Evolutionary conservation across 2,888 invertebrate species (phyloP), one percentile per base, ranked within the genome.

Genomic region (Melanargia galathea): DNA sequence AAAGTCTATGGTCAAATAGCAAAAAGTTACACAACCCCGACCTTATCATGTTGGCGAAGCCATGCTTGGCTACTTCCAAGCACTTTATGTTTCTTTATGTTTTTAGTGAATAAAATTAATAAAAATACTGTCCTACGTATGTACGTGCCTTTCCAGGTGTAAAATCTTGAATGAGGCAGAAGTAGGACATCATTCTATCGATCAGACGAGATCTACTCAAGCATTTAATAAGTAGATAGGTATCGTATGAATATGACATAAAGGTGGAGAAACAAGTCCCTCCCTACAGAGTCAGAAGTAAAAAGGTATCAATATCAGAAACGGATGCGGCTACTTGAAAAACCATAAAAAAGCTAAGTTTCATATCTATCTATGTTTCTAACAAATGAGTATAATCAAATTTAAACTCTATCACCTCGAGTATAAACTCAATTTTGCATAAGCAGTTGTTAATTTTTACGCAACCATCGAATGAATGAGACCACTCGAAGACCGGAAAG

Each of bases 401-500:
- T 30, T 30, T 62, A 11, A 64, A 65, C 68, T 67, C 48, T 70
- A 69, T 22, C 0, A 0, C 5, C 2, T 16, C 18, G 13, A 2
- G 0, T 6, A 55, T 56, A 64, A 52, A 59, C 55, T 33, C 7
- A 16, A 48, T 24, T 49, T 62, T 51, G 57, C 35, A 57, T 48
- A 63, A 66, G 51, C 40, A 69, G 52, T 56, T 59, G 51, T 61
- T 67, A 35, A 52, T 35, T 52, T 18, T 20, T 52, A 33, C 52
- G 52, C 52, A 52, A 67, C 63, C 71, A 72, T 69, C 62, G 74
- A 74, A 66, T 69, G 75, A 76, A 72, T 68, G 72, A 67, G 71
- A 72, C 82, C 88, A 85, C 90, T 90, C 78, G 76, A 90, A 75
- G 87, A 91, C 90, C 89, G 90, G 90, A 89, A 88, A 81, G 86